These are phyloP conservation scores for Batillaria attramentaria DNA, from an alignment of 1,140 invertebrate genomes.

Conservation along the genomic window DNA sequence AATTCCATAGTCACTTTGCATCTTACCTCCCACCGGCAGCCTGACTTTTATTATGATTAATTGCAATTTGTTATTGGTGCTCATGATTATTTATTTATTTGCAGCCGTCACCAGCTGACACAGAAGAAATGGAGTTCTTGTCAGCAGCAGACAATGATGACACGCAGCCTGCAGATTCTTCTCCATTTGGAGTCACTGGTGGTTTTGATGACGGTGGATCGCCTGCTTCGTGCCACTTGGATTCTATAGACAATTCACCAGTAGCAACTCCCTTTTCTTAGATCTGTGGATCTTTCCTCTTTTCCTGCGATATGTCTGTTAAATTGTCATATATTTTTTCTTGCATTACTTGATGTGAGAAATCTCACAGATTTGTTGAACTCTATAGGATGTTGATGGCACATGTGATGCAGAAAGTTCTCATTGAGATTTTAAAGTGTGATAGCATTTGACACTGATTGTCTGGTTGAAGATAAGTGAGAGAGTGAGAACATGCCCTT, in stretches of 20 bases:
- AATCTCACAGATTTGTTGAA: too few relatives aligned
- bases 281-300: too few relatives aligned
- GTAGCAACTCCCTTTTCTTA: slow-evolving; percentile 20
- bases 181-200: slow-evolving; percentile 62
- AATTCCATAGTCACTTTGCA: slow-evolving; percentile 16
- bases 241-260: slow-evolving; percentile 50
- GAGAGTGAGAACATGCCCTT: too few relatives aligned
- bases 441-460: too few relatives aligned
- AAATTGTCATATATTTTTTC: too few relatives aligned
- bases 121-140: slow-evolving; percentile 64
- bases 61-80: neutral
- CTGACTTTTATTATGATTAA: slow-evolving; percentile 21
- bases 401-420: too few relatives aligned
- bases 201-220: slow-evolving; percentile 64
- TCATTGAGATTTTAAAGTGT: too few relatives aligned
- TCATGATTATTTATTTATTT: slow-evolving; percentile 16
- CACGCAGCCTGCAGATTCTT: slow-evolving; percentile 46
- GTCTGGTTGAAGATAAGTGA: too few relatives aligned
- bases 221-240: slow-evolving; percentile 55
- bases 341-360: too few relatives aligned
- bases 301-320: too few relatives aligned
- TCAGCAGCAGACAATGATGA: slow-evolving; percentile 57
- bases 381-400: too few relatives aligned
- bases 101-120: slow-evolving; percentile 48
- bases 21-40: slow-evolving; percentile 22